Percentiles rank a stretch among this genome's conserved stretches.
These are phyloP conservation scores for Bettongia penicillata DNA, from an alignment of 2,113 vertebrate species.

Conservation along the genomic window DNA sequence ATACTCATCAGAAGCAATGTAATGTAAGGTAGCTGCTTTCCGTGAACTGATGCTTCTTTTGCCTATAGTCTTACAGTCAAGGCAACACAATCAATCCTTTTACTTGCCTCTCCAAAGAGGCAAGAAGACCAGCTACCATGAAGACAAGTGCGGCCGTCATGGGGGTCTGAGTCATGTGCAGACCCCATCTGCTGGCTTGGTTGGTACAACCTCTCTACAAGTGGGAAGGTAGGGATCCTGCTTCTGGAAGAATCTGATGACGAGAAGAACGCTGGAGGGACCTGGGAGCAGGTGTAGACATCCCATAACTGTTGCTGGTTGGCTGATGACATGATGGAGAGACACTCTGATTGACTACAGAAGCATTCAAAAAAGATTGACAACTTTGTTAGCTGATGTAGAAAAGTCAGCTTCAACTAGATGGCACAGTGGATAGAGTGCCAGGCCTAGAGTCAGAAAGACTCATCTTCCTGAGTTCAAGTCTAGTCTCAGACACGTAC, in stretches of 20 bases:
- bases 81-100: not conserved
- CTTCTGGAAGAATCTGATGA: not conserved
- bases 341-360: too few relatives aligned
- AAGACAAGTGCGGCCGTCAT: not conserved
- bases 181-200: not conserved
- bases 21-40: too few relatives aligned
- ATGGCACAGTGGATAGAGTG: too few relatives aligned
- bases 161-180: not conserved
- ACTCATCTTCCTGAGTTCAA: too few relatives aligned
- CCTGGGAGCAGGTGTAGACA: not conserved
- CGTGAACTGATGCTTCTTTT: too few relatives aligned
- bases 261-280: not conserved
- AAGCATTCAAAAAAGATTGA: too few relatives aligned
- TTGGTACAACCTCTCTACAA: not conserved
- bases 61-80: not conserved
- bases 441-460: too few relatives aligned
- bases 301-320: too few relatives aligned
- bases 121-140: not conserved
- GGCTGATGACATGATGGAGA: too few relatives aligned
- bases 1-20: not conserved
- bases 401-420: too few relatives aligned
- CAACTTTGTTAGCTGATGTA: too few relatives aligned
- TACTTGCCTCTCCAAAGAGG: not conserved
- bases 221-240: not conserved
- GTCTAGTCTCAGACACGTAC: too few relatives aligned